Percentiles rank a stretch among this genome's conserved stretches.
Conservation (phyloP, 2,113 vertebrate genomes). For the Hoplias malabaricus region DNA sequence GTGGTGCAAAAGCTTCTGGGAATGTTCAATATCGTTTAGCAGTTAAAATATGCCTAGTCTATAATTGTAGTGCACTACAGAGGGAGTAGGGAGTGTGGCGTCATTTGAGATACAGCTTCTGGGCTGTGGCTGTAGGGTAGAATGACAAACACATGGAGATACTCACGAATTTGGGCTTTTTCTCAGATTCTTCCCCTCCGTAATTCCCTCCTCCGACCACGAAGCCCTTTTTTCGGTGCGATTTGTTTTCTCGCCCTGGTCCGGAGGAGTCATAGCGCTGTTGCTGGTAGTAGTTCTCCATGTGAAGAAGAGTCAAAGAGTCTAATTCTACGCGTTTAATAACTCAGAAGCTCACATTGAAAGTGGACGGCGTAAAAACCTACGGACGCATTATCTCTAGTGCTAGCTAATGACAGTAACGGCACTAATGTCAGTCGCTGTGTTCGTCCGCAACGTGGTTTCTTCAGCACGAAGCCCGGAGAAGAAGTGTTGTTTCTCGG, state of each 20-base stretch:
- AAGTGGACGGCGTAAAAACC: neutral
- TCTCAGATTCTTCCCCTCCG: conserved; percentile 69
- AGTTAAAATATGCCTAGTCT: too few species aligned
- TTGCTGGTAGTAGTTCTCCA: conserved; percentile 65
- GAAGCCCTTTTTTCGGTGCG: conserved; percentile 68
- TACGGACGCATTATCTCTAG: neutral
- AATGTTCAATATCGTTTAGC: too few species aligned
- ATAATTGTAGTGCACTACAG: too few species aligned
- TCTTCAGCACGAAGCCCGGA: too few species aligned
- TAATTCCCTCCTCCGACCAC: conserved; percentile 15
- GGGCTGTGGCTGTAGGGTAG: too few species aligned
- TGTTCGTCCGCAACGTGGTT: neutral
- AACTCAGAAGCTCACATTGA: neutral
- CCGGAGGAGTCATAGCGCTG: conserved; percentile 52
- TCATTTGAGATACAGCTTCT: too few species aligned
- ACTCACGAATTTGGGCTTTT: conserved; percentile 79
- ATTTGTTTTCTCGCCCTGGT: conserved; percentile 63
- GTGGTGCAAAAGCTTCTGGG: too few species aligned
- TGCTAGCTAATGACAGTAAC: too few species aligned
- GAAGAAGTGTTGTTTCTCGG: too few species aligned
- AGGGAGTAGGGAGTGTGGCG: neutral
- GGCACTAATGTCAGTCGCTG: neutral
- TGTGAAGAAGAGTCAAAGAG: conserved; percentile 38
- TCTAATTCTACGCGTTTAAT: neutral
- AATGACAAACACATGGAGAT: neutral